Base-by-base conservation (phyloP, 2,888 invertebrate species). In the Drosophila falleni region DNA sequence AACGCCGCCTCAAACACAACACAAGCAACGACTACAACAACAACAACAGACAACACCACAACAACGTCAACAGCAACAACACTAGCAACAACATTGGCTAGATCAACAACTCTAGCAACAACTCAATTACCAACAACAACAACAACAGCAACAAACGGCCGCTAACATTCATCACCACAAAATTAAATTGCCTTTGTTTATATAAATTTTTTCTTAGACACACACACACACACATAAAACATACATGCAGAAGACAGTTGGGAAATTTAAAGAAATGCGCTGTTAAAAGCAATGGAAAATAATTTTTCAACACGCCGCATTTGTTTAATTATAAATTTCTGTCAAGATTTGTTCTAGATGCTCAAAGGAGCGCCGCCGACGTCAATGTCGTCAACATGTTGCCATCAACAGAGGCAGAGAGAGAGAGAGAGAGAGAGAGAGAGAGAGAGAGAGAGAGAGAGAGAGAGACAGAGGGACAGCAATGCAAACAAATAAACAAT, bases 291-390 rank as follows among this genome's bases (percentile, higher is more conserved):
- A 81, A 87, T 84, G 78, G 78, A 78, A 87, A 81, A 87, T 87
- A 70, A 84, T 81, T 84, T 84, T 78, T 70, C 84, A 84, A 80
- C 80, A 74, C 82, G 67, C 80, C 71, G 86, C 87, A 85, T 85
- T 85, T 85, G 88, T 85, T 85, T 87, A 85, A 85, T 85, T 85
- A 87, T 85, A 85, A 87, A 86, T 87, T 83, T 85, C 85, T 87
- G 85, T 85, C 85, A 85, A 85, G 85, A 86, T 74, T 78, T 73
- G 73, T 81, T 74, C 71, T 71, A 46, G 66, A 64, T 66, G 75
- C 81, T 80, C 87, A 83, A 83, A 83, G 83, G 81, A 87, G 88
- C 85, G 82, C 87, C 81, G 87, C 81, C 81, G 74, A 70, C 85
- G 72, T 56, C 74, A 74, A 69, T 69, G 63, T 64, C 80, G 81